phyloP scores from a whole-genome alignment of 1,140 invertebrate genomes.

The Halictus rubicundus region DNA sequence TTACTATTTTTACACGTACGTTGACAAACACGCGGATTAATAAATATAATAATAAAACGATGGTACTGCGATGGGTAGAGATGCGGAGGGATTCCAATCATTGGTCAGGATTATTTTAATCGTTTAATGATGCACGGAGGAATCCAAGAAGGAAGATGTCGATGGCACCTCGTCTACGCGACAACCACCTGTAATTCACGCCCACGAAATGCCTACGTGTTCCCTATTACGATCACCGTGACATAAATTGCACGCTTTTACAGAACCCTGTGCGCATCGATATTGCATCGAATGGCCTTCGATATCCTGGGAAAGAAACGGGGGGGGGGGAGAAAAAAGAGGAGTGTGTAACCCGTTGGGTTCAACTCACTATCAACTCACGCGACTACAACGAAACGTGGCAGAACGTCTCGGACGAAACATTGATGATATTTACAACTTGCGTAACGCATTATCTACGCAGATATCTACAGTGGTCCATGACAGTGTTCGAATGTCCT shows the following conservation, averaged over 20 bases:
- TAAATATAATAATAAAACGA: background rate
- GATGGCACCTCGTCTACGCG: constrained; percentile 7
- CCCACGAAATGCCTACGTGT: constrained; percentile 61
- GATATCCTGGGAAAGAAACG: background rate
- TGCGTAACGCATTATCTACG: background rate
- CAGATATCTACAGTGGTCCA: background rate
- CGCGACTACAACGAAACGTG: background rate
- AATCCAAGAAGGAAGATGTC: constrained; percentile 20
- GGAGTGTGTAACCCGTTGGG: background rate
- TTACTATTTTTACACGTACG: background rate
- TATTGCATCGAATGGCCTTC: constrained; percentile 38
- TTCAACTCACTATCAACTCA: background rate
- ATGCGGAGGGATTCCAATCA: background rate
- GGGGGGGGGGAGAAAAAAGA: background rate
- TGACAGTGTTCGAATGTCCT: background rate
- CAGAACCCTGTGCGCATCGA: constrained; percentile 18
- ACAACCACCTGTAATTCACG: constrained; percentile 62
- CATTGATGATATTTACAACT: background rate
- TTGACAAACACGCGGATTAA: background rate
- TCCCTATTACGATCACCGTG: constrained; percentile 42
- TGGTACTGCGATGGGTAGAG: background rate
- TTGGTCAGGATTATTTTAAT: constrained; percentile 8
- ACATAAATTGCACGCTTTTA: constrained; percentile 56
- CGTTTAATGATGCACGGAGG: background rate
- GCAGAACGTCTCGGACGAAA: background rate